Percentiles rank a stretch among this genome's conserved stretches.
Conservation (phyloP, 1,140 invertebrate genomes). For the Halesus radiatus region DNA sequence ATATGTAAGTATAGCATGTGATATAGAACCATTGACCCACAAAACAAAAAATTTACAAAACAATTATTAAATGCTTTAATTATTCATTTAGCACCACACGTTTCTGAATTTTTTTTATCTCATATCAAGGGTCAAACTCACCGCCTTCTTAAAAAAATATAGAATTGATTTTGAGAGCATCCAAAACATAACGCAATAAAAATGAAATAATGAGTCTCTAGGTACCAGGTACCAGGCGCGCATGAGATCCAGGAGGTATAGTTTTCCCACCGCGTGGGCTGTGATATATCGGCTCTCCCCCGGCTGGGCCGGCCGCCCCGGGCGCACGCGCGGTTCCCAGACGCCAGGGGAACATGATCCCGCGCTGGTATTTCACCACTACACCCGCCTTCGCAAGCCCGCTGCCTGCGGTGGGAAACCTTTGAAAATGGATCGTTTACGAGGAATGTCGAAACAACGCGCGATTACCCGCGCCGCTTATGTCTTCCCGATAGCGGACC, state of each 20-base stretch:
- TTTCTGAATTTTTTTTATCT: too few relatives aligned
- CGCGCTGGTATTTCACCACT: conserved; percentile 29
- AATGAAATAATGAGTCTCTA: conserved; percentile 11
- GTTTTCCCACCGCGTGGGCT: conserved; percentile 55
- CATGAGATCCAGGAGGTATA: conserved; percentile 49
- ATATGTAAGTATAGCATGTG: too few relatives aligned
- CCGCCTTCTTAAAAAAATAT: too few relatives aligned
- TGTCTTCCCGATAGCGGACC: conserved; percentile 24
- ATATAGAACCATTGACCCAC: too few relatives aligned
- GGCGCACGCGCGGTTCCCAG: conserved; percentile 54
- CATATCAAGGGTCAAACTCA: too few relatives aligned
- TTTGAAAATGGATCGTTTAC: conserved; percentile 39
- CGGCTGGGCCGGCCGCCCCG: conserved; percentile 31
- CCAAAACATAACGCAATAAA: not conserved
- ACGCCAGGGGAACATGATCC: conserved; percentile 51
- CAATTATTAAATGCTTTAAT: too few relatives aligned
- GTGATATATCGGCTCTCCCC: conserved; percentile 54
- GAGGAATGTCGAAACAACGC: conserved; percentile 35
- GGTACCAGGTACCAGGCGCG: conserved; percentile 31
- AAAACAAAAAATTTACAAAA: too few relatives aligned
- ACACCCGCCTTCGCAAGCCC: conserved; percentile 19
- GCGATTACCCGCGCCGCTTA: conserved; percentile 31
- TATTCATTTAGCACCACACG: too few relatives aligned
- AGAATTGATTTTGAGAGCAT: too few relatives aligned
- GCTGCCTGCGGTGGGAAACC: conserved; percentile 36